These are phyloP conservation scores for Brachylomia viminalis DNA, from an alignment of 2,888 invertebrate species.

Conservation along the genomic window DNA sequence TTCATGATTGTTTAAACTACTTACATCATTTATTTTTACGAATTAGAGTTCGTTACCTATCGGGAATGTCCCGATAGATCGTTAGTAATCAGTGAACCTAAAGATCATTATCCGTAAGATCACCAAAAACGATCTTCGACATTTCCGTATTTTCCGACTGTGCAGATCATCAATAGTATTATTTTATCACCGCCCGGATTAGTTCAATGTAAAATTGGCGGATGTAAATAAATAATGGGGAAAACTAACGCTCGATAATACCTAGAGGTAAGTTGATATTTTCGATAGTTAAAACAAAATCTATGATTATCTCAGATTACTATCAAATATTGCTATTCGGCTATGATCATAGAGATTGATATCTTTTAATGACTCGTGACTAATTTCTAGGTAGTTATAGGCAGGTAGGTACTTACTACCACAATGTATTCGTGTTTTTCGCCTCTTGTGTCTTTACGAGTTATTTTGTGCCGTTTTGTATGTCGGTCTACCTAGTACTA, in stretches of 20 bases:
- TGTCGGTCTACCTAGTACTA: not conserved
- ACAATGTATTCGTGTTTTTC: not conserved
- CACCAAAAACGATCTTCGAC: slow-evolving; percentile 28
- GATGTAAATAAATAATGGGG: slow-evolving; percentile 1
- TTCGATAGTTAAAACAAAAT: not conserved
- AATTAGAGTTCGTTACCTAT: not conserved
- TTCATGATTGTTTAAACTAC: not conserved
- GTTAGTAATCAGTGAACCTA: slow-evolving; percentile 2
- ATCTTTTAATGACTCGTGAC: slow-evolving; percentile 9
- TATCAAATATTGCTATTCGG: slow-evolving; percentile 24
- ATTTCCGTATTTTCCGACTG: slow-evolving; percentile 7
- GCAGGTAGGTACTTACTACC: not conserved
- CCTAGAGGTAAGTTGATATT: slow-evolving; percentile 11
- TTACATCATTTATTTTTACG: not conserved
- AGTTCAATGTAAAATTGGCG: not conserved
- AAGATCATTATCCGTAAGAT: slow-evolving; percentile 24
- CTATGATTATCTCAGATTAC: slow-evolving; percentile 37
- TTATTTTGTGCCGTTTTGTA: not conserved
- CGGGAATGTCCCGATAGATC: not conserved
- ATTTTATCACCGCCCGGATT: slow-evolving; percentile 31
- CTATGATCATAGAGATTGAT: slow-evolving; percentile 22
- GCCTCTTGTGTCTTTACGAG: not conserved
- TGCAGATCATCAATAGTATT: not conserved
- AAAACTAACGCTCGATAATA: slow-evolving; percentile 7
- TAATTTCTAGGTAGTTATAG: not conserved